These are phyloP conservation scores for Syndactyla subalaris DNA, from an alignment of 2,797 vertebrate genomes.

Conservation along the genomic window DNA sequence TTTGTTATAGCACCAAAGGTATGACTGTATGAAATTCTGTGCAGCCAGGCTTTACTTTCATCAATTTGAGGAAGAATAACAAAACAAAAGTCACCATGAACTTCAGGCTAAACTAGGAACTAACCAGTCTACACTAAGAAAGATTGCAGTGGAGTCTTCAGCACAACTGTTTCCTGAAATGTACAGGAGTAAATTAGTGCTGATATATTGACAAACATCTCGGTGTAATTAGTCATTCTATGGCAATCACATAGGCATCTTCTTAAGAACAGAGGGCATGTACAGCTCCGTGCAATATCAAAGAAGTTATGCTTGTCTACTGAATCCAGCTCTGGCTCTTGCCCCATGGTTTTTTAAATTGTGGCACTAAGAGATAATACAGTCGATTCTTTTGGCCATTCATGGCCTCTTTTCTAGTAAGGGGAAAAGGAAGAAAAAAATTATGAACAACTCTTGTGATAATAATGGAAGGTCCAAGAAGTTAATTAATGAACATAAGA, in stretches of 20 bases:
- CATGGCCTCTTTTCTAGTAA: background rate
- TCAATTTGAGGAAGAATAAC: background rate
- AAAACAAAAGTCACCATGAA: background rate
- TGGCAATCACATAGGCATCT: background rate
- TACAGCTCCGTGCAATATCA: background rate
- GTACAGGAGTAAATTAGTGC: background rate
- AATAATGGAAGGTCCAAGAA: background rate
- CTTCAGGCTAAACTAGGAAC: background rate
- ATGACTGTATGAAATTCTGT: background rate
- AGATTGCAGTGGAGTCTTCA: background rate
- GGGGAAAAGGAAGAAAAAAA: background rate
- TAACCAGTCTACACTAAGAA: background rate
- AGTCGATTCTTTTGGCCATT: background rate
- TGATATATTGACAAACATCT: background rate
- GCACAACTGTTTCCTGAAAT: background rate
- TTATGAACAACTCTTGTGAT: background rate
- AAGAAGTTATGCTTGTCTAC: background rate
- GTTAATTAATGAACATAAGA: background rate
- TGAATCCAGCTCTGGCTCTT: background rate
- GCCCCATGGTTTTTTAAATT: background rate
- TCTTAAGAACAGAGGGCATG: background rate
- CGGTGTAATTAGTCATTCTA: background rate
- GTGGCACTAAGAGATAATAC: rapidly evolving
- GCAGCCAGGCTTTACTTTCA: background rate
- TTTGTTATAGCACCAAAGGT: background rate